Evolutionary conservation across 2,797 vertebrate species (phyloP), one percentile per base, ranked within the genome.

Genomic region (Cryptoblepharus egeriae): DNA sequence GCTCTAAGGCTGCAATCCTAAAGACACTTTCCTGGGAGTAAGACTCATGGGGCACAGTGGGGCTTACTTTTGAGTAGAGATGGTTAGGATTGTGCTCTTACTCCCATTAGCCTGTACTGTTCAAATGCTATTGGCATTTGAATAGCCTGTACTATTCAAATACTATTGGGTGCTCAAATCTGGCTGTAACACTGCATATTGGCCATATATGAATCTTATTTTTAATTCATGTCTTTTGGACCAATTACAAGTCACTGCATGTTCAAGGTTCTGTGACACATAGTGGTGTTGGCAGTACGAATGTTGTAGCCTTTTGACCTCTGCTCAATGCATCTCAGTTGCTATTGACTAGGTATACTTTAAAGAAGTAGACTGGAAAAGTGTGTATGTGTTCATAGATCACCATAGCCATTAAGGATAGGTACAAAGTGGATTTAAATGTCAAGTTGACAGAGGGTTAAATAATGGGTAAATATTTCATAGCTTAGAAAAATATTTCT

Each of bases 301-400:
- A 61, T 58, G 52, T 5, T 22, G 24, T 11, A 65, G 42, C 18
- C 75, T 32, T 68, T 68, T 68, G 24, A 78, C 30, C 11, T 26
- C 13, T 5, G 64, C 16, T 20, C 32, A 68, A 20, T 68, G n/a
- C 5, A 65, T 39, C 15, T 39, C 13, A 28, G 12, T 77, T 39
- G 28, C 18, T 63, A 4, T 76, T 11, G 18, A 15, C 42, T 16
- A 52, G 42, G 13, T 76, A n/a, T 76, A 30, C 37, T 63, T 75
- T n/a, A 63, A 64, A 22, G n/a, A 35, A 16, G 30, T 3, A 77
- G 37, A 20, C 65, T 39, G 22, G n/a, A 37, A 24, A 32, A 13
- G 15, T 28, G 13, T 77, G 32, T 89, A 30, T 18, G 2, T 86
- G 79, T 58, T 10, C 18, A 55, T 81, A 65, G 52, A 35, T 68